Evolutionary conservation across 2,797 vertebrate genomes (phyloP).

Genomic region (Kryptolebias ocellatus): DNA sequence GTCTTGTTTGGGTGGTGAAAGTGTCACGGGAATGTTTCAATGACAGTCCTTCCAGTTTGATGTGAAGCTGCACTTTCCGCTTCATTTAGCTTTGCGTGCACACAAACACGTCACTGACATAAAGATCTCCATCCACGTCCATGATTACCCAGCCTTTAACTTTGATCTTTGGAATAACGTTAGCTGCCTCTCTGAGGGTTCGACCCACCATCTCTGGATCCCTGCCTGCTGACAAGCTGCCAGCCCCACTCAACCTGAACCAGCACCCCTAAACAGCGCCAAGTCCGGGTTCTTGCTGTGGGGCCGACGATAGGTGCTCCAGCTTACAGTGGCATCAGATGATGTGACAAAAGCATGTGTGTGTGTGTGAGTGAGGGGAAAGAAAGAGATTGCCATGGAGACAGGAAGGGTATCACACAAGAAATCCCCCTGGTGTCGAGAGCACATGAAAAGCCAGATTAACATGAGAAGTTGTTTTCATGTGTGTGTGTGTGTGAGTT

Average conservation of each 20-base stretch:
- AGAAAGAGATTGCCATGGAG: conserved; percentile 19
- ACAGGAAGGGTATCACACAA: conserved; percentile 21
- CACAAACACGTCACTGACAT: conserved; percentile 7
- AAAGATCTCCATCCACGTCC: conserved; percentile 6
- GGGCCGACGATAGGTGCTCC: conserved; percentile 24
- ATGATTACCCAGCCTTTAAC: conserved; percentile 5
- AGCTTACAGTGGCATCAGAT: conserved; percentile 25
- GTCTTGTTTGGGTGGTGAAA: no score
- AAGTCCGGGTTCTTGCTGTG: conserved; percentile 4
- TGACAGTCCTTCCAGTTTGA: conserved; percentile 24
- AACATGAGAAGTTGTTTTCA: conserved; percentile 45
- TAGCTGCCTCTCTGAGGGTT: conserved; percentile 34
- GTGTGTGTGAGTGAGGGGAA: conserved; percentile 5
- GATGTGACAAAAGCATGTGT: conserved; percentile 27
- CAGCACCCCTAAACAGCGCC: conserved; percentile 45
- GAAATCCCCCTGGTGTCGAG: conserved; percentile 33
- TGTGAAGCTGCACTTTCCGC: not conserved
- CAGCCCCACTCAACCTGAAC: conserved; percentile 58
- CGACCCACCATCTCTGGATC: conserved; percentile 49
- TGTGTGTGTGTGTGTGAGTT: conserved; percentile 19
- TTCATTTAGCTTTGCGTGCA: not conserved
- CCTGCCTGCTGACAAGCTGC: conserved; percentile 43
- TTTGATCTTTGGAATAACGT: conserved; percentile 16
- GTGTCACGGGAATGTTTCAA: not conserved
- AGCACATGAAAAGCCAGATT: conserved; percentile 52